These are phyloP conservation scores for Anneissia japonica DNA, from an alignment of 35 echinoderm and acorn worm genomes.

Conservation along the genomic window DNA sequence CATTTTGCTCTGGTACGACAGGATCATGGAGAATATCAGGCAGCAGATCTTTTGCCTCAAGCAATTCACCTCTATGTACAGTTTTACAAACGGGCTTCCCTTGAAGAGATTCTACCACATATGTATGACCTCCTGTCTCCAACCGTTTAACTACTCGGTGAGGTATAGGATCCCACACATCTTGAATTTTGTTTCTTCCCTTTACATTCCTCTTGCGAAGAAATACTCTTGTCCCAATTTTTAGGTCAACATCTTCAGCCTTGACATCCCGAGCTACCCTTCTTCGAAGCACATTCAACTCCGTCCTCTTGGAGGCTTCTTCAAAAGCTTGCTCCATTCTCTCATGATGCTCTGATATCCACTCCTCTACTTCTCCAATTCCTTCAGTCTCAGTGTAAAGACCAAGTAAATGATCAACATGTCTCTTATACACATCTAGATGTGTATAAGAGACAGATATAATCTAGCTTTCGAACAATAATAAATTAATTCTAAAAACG, in stretches of 20 bases:
- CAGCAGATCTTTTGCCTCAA: too few species aligned
- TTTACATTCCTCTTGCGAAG: neutral
- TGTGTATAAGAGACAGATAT: constrained; percentile 48
- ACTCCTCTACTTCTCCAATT: constrained; percentile 28
- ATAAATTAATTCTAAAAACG: constrained; percentile 56
- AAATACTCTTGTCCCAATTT: constrained; percentile 4
- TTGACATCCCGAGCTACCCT: constrained; percentile 2
- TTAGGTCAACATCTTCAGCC: constrained; percentile 27
- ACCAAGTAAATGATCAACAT: constrained; percentile 44
- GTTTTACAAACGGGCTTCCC: neutral
- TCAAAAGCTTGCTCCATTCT: constrained; percentile 35
- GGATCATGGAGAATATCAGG: too few species aligned
- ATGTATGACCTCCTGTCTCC: neutral
- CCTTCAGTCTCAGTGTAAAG: neutral
- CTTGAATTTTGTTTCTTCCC: constrained; percentile 50
- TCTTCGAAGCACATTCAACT: constrained; percentile 34
- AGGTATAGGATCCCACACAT: constrained; percentile 31
- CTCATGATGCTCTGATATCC: constrained; percentile 39
- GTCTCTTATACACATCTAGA: constrained; percentile 52
- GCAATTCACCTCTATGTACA: neutral
- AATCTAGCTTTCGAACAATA: too few species aligned
- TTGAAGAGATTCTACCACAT: neutral
- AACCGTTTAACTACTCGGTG: neutral
- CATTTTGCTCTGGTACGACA: too few species aligned
- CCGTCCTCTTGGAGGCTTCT: constrained; percentile 37